Base-by-base conservation (phyloP, 2,113 vertebrate species). In the Hystrix cristata region DNA sequence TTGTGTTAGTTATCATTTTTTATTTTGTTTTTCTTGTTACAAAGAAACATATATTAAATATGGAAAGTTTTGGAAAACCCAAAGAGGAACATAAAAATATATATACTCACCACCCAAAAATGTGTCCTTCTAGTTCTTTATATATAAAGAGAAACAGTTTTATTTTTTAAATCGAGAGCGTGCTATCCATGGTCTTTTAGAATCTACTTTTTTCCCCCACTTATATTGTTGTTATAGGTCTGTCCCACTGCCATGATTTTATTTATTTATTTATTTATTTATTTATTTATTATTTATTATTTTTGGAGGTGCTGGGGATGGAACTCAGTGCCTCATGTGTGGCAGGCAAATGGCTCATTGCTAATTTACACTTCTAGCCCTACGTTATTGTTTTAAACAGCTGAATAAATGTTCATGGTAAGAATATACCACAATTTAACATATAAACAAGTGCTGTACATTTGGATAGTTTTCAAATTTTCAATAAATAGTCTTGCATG, bases 71-170 rank as follows among this genome's bases (percentile, higher is more conserved):
- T 25, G 23, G 60, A 83, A 88, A 88, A 3, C 15, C 31, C 1
- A 78, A 86, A 94, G 31, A 94, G 81, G 48, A 95, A 87, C 31
- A 46, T 87, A 64, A 72, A 91, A 48, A 72, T 74, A 83, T n/a
- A 84, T 21, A 82, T 53, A 76, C 2, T 14, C 8, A 91, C 6
- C 25, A 78, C 4, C 7, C 34, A 34, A 51, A 89, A 89, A 92
- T 51, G 19, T 27, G 16, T 3, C 19, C 18, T 92, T 83, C 57
- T 94, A 78, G 15, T 72, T 10, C 46, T 87, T 55, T 71, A 57
- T 84, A 31, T 80, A 3, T 69, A 62, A 27, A 43, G 43, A 96
- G 14, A 78, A 19, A 57, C 4, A 14, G 78, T 4, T 95, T 93
- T 78, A 78, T 14, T 87, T 84, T 81, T 79, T 27, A 72, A 81